Base-by-base conservation (phyloP, 2,113 vertebrate species). In the Solea solea region DNA sequence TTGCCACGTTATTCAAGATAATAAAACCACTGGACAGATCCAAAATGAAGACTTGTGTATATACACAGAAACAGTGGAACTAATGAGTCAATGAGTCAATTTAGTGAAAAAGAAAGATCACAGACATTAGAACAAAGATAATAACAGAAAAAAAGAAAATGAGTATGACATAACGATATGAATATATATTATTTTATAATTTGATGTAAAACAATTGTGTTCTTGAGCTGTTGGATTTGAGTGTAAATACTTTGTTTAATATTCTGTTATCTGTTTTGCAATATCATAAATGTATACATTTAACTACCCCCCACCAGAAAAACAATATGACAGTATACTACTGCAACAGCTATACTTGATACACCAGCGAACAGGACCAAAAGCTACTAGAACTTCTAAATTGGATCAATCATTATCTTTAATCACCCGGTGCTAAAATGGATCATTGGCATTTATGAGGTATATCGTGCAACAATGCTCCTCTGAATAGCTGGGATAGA, bases 71-170 rank as follows among this genome's bases (percentile, higher is more conserved):
- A 74, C 16, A 56, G 84, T 81, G 86, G 88, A 91, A 90, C 90
- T 88, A 86, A 90, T 91, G 86, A 88, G 75, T 54, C 81, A 86
- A 90, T 91, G 86, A 88, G 75, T 54, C 81, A 73, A 83, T 85
- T 40, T 39, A 61, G 67, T 63, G 48, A 53, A 69, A 79, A 84
- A 72, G 51, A 57, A 61, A 49, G 48, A 67, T 21, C 5, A 59
- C 39, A 70, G 50, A 68, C 25, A 55, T 69, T 56, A 70, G 55
- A 65, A 40, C 65, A 75, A 84, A 81, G 76, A 65, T 69, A 34
- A 34, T 34, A 34, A 34, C 34, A 4, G 3, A 34, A 34, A 3
- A 34, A 34, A 34, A 34, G 1, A 34, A 71, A 67, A 78, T 64
- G 50, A 64, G 52, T 59, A 41, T 63, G 42, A 27, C 1, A 25